Percentiles rank a stretch among this genome's conserved stretches.
Evolutionary conservation across 2,797 vertebrate species (phyloP).

Genomic region (Sciaenops ocellatus): DNA sequence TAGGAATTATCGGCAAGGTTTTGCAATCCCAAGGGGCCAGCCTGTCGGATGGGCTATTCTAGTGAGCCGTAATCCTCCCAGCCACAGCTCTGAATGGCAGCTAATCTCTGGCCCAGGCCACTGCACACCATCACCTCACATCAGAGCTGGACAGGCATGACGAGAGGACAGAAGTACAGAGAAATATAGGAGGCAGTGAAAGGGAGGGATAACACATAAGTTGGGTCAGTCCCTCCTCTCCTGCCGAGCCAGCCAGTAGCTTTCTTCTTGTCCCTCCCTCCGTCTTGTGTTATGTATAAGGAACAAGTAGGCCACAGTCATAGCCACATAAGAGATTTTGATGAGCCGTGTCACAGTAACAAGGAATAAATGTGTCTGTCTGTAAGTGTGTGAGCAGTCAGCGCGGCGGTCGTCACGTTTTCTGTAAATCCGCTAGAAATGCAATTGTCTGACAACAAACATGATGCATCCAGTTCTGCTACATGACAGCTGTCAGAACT

Average conservation of each 20-base stretch:
- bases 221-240: constrained; percentile 44
- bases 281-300: constrained; percentile 18
- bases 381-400: constrained; percentile 44
- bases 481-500: constrained; percentile 67
- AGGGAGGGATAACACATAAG: constrained; percentile 26
- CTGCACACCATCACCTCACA: constrained; percentile 74
- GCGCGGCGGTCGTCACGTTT: constrained; percentile 34
- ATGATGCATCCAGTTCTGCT: constrained; percentile 56
- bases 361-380: constrained; percentile 41
- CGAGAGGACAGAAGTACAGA: constrained; percentile 44
- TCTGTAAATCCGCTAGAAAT: constrained; percentile 52
- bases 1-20: constrained; percentile 70
- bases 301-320: constrained; percentile 44
- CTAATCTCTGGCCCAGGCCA: constrained; percentile 78
- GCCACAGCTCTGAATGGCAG: constrained; percentile 68
- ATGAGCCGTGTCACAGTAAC: constrained; percentile 52
- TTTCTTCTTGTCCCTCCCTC: background rate
- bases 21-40: constrained; percentile 63
- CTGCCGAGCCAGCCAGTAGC: constrained; percentile 2
- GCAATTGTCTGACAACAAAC: constrained; percentile 70
- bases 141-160: constrained; percentile 67
- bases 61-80: constrained; percentile 75
- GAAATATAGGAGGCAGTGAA: constrained; percentile 30
- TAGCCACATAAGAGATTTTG: constrained; percentile 24
- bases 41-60: constrained; percentile 65